phyloP scores from a whole-genome alignment of 2,888 invertebrate species.

The Hirtodrosophila confusa region DNA sequence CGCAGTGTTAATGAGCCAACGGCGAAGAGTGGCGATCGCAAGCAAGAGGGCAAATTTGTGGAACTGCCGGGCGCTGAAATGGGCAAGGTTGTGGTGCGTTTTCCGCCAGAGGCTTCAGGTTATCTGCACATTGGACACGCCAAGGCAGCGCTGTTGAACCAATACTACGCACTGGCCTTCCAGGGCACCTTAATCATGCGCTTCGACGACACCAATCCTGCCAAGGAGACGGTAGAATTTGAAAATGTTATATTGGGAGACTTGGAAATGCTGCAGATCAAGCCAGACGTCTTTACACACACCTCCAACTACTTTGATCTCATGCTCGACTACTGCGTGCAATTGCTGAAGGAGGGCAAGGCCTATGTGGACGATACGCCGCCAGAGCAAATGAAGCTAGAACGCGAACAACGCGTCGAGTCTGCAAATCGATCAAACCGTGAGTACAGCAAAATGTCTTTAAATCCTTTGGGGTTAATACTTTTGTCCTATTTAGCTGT shows the following conservation, averaged over 20 bases:
- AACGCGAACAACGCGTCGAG: conserved; percentile 94
- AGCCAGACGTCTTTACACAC: conserved; percentile 96
- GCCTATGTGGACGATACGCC: conserved; percentile 99
- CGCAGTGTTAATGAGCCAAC: conserved; percentile 62
- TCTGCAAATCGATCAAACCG: conserved; percentile 94
- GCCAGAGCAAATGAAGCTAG: conserved; percentile 96
- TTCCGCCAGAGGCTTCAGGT: conserved; percentile 99
- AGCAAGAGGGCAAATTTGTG: conserved; percentile 98
- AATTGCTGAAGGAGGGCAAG: conserved; percentile 93
- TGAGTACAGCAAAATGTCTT: conserved; percentile 84
- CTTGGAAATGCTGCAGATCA: conserved; percentile 94
- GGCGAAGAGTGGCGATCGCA: conserved; percentile 85
- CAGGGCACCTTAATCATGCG: conserved; percentile 98
- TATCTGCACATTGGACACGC: conserved; percentile 99
- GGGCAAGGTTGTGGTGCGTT: conserved; percentile 98
- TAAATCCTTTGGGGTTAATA: not conserved
- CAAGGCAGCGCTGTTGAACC: conserved; percentile 98
- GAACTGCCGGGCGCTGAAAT: conserved; percentile 98
- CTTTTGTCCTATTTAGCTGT: conserved; percentile 86
- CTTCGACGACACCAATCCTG: conserved; percentile 99
- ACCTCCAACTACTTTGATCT: conserved; percentile 98
- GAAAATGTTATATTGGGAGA: conserved; percentile 99
- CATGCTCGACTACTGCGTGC: conserved; percentile 94
- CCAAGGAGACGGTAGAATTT: conserved; percentile 98
- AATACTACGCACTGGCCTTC: conserved; percentile 97